A percentile compares a stretch with the other conserved stretches of the same genome.
Conservation (phyloP, 2,113 vertebrate genomes). For the Erythrocercus mccallii region DNA sequence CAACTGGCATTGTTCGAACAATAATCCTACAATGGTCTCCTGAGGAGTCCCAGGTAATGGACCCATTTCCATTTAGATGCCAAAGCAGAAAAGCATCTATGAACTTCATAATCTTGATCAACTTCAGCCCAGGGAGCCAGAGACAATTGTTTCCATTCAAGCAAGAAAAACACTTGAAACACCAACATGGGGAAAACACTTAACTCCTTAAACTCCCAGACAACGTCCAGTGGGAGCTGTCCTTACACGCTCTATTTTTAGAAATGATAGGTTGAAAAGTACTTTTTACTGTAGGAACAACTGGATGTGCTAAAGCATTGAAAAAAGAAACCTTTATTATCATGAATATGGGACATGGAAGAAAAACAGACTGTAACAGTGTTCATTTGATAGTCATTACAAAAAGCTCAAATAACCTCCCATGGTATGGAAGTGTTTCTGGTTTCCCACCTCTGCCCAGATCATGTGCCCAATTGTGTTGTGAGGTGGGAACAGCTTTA, state of each 20-base stretch:
- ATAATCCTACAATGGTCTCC: neutral
- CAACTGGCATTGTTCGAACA: neutral
- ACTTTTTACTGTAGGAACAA: neutral
- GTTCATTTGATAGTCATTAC: neutral
- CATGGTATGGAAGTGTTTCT: neutral
- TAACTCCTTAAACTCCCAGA: neutral
- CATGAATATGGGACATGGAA: neutral
- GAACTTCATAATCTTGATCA: slow-evolving; percentile 17
- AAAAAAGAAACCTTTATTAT: neutral
- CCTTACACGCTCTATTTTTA: neutral
- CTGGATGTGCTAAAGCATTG: neutral
- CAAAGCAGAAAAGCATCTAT: neutral
- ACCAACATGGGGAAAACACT: neutral
- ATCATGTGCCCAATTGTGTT: neutral
- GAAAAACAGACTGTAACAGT: neutral
- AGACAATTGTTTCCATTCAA: neutral
- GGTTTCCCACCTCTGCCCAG: neutral
- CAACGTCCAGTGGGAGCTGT: neutral
- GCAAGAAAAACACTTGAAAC: slow-evolving; percentile 1
- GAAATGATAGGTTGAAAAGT: neutral
- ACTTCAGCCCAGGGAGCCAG: neutral
- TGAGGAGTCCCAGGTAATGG: neutral
- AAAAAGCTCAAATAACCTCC: neutral
- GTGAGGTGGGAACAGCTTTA: neutral
- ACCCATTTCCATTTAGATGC: slow-evolving; percentile 42